Evolutionary conservation across 2,113 vertebrate genomes (phyloP).

Genomic region (Pteruthius melanotis): DNA sequence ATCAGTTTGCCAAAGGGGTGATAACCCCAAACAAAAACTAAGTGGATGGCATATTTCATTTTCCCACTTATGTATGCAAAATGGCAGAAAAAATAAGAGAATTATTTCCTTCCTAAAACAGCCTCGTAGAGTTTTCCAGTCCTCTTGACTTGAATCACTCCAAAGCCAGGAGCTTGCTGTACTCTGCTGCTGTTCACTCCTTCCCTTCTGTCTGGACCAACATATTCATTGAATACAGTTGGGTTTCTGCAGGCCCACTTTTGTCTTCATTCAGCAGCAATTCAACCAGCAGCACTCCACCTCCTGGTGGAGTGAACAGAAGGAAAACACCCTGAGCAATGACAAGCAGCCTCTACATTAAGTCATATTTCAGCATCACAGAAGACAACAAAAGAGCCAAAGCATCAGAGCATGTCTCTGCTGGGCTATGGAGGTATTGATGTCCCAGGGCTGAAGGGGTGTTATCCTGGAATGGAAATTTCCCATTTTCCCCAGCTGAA

Average conservation of each 20-base stretch:
- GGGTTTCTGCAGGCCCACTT: constrained; percentile 75
- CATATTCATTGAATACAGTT: constrained; percentile 87
- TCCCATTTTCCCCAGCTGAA: background rate
- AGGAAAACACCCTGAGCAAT: background rate
- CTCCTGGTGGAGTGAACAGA: constrained; percentile 64
- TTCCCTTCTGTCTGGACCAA: constrained; percentile 86
- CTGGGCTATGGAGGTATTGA: rapidly evolving
- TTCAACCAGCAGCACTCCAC: constrained; percentile 81
- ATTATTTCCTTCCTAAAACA: constrained; percentile 75
- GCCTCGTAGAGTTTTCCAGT: constrained; percentile 80
- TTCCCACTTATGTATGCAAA: background rate
- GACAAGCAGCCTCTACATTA: background rate
- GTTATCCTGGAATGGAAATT: background rate
- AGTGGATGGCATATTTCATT: background rate
- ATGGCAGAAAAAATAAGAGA: background rate
- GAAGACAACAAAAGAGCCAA: background rate
- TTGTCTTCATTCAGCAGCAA: constrained; percentile 76
- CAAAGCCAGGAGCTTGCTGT: constrained; percentile 81
- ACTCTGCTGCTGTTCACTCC: constrained; percentile 77
- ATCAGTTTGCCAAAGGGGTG: background rate
- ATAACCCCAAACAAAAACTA: background rate
- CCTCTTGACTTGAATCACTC: constrained; percentile 45
- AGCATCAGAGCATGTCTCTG: background rate
- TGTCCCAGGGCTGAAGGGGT: rapidly evolving
- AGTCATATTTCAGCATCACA: background rate